Base-by-base conservation (phyloP, 2,888 invertebrate genomes). In the Halocaridina rubra region DNA sequence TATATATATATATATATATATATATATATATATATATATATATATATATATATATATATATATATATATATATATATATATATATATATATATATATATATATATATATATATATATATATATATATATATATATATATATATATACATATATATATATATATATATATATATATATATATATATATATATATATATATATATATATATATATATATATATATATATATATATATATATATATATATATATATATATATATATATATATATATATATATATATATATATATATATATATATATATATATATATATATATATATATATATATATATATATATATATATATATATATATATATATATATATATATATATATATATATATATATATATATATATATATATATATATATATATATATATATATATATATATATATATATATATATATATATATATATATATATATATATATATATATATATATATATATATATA, bases 1-100 rank as follows among this genome's bases (percentile, higher is more conserved):
- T n/a, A n/a, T n/a, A n/a, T n/a, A n/a, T n/a, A n/a, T n/a, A n/a
- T n/a, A n/a, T n/a, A n/a, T n/a, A n/a, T n/a, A n/a, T n/a, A n/a
- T n/a, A n/a, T n/a, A n/a, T n/a, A n/a, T n/a, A n/a, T n/a, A n/a
- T n/a, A n/a, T n/a, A n/a, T n/a, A 71, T 29, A 71, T 27, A 53
- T 27, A 53, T n/a, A 22, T 3, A 76, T n/a, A 76, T n/a, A 76
- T 2, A 76, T n/a, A 76, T 24, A 76, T n/a, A 76, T n/a, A 76
- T n/a, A 76, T 24, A 76, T 30, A 76, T 59, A 76, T 30, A 76
- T 32, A 76, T 29, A 75, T 53, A 75, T 39, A 39, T 53, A 75
- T 61, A 78, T 24, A 78, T 78, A 78, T 64, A 78, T 64, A 61
- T 64, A 78, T 64, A 78, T 78, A 78, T n/a, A 71, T 71, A 71